These are phyloP conservation scores for Pseudomyrmex cubaensis DNA, from an alignment of 1,140 invertebrate species.

Conservation along the genomic window DNA sequence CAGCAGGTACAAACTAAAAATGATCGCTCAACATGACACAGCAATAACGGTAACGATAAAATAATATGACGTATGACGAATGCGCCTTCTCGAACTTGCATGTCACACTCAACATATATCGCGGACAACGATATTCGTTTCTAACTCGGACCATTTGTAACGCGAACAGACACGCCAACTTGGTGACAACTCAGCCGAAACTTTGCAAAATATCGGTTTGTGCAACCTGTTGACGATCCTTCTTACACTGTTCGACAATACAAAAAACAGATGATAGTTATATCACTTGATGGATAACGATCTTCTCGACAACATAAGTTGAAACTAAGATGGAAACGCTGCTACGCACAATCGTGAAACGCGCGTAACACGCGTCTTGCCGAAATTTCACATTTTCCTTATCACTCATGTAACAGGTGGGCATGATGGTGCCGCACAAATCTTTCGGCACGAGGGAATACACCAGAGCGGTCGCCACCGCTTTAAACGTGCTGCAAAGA, in stretches of 20 bases:
- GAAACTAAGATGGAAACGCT: background rate
- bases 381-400: constrained; percentile 7
- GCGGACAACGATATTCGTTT: background rate
- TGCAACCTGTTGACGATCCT: constrained; percentile 51
- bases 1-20: too few species aligned
- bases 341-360: background rate
- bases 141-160: constrained; percentile 38
- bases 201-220: constrained; percentile 32
- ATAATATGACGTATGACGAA: constrained; percentile 2
- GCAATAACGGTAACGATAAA: constrained; percentile 20
- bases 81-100: background rate
- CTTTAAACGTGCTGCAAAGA: constrained; percentile 87
- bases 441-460: constrained; percentile 91
- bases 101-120: background rate
- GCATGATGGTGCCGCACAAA: constrained; percentile 91
- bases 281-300: constrained; percentile 1
- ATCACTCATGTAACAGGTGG: constrained; percentile 84
- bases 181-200: constrained; percentile 19
- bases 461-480: constrained; percentile 89
- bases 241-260: background rate
- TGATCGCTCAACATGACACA: background rate
- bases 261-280: background rate
- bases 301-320: background rate
- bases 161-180: background rate
- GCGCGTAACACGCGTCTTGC: constrained; percentile 4